A percentile compares a stretch with the other conserved stretches of the same genome.
These are phyloP conservation scores for Lycophotia porphyrea DNA, from an alignment of 2,888 invertebrate species.

Conservation along the genomic window DNA sequence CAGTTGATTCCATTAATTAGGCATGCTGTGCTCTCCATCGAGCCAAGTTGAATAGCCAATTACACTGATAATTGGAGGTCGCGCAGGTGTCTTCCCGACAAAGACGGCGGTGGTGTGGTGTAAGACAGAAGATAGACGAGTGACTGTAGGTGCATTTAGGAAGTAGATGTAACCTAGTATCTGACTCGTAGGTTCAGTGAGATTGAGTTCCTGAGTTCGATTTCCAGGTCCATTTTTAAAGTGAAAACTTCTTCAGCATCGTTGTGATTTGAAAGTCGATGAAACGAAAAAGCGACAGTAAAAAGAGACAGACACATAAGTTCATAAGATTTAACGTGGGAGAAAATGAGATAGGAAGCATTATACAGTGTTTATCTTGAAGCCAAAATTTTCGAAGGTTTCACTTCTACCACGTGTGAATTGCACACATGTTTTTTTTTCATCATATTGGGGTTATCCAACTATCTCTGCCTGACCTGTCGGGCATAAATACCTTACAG, in stretches of 20 bases:
- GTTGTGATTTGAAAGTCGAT: too few relatives aligned
- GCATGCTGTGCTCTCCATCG: slow-evolving; percentile 84
- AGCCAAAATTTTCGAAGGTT: too few relatives aligned
- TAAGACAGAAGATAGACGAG: slow-evolving; percentile 36
- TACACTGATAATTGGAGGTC: slow-evolving; percentile 89
- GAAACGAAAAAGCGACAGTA: too few relatives aligned
- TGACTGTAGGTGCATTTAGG: neutral
- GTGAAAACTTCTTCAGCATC: too few relatives aligned
- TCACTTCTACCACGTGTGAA: too few relatives aligned
- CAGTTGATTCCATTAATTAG: slow-evolving; percentile 89
- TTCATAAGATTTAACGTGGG: too few relatives aligned
- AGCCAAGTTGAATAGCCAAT: slow-evolving; percentile 88
- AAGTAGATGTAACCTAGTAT: neutral
- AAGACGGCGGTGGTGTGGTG: slow-evolving; percentile 71
- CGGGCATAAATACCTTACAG: too few relatives aligned
- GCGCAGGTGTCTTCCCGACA: slow-evolving; percentile 86
- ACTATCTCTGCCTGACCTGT: neutral
- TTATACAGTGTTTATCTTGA: too few relatives aligned
- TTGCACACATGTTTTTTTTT: too few relatives aligned
- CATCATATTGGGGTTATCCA: neutral
- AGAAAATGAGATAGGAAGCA: too few relatives aligned
- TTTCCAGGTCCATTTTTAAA: neutral
- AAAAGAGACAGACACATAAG: too few relatives aligned
- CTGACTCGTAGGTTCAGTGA: neutral
- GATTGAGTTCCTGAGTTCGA: neutral